Evolutionary conservation across 2,888 invertebrate species (phyloP).

Genomic region (Zhengitettix transpicula): DNA sequence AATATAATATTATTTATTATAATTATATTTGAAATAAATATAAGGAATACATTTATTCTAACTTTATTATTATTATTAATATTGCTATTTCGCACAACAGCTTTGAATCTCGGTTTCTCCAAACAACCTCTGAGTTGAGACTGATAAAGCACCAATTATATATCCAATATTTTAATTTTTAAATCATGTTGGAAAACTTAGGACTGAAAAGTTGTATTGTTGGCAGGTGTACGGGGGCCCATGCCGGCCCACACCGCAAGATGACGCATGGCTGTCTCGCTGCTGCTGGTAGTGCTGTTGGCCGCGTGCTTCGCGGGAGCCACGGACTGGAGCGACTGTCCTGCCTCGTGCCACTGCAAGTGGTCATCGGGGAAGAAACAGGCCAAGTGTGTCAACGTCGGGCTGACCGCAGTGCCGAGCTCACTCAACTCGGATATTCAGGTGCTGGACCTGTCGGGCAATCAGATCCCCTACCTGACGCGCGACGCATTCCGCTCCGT

Average conservation of each 20-base stretch:
- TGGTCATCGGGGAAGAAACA: constrained; percentile 87
- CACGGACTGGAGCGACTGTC: constrained; percentile 79
- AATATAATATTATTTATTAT: no score
- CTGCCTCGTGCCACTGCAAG: constrained; percentile 73
- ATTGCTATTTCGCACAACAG: no score
- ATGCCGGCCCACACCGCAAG: constrained; percentile 7
- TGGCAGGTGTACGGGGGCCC: constrained; percentile 13
- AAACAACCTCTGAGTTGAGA: no score
- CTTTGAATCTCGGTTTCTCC: no score
- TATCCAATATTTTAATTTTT: no score
- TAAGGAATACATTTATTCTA: no score
- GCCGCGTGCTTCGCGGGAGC: constrained; percentile 23
- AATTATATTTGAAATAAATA: no score
- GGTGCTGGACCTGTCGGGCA: constrained; percentile 69
- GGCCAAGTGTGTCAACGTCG: constrained; percentile 67
- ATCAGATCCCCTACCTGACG: constrained; percentile 55
- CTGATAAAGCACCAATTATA: no score
- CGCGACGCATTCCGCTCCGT: constrained; percentile 63
- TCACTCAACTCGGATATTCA: constrained; percentile 60
- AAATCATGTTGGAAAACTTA: no score
- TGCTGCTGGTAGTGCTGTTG: constrained; percentile 14
- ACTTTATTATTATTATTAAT: no score
- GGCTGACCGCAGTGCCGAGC: constrained; percentile 59
- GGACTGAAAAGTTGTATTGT: not conserved
- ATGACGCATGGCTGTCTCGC: constrained; percentile 20